Percentiles rank a stretch among this genome's conserved stretches.
Evolutionary conservation across 2,888 invertebrate species (phyloP).

Genomic region (Perizoma flavofasciatum): DNA sequence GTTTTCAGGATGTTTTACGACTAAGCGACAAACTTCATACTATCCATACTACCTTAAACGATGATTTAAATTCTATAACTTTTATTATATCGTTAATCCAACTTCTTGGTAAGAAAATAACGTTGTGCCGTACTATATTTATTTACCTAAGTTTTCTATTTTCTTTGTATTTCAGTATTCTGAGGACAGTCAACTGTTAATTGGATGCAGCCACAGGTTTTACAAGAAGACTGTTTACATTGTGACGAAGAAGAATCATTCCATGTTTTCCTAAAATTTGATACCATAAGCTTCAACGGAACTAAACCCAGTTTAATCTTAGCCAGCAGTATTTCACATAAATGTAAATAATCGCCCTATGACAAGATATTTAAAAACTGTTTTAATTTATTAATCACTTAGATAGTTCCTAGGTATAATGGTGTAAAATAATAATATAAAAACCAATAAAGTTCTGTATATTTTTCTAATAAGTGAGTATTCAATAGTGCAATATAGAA

Average conservation of each 20-base stretch:
- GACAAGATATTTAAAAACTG: slow-evolving; percentile 13
- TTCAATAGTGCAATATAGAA: slow-evolving; percentile 3
- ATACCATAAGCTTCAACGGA: slow-evolving; percentile 7
- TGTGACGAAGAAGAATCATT: slow-evolving; percentile 17
- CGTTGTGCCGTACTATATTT: no score
- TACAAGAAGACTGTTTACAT: slow-evolving; percentile 25
- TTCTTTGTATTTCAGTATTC: slow-evolving; percentile 61
- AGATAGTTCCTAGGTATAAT: slow-evolving; percentile 18
- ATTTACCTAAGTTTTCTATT: slow-evolving; percentile 17
- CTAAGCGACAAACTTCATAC: no score
- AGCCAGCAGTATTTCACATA: slow-evolving; percentile 1
- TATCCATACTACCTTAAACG: no score
- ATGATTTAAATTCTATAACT: no score
- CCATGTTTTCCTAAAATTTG: slow-evolving; percentile 5
- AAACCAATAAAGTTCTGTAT: slow-evolving; percentile 16
- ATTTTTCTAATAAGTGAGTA: slow-evolving; percentile 14
- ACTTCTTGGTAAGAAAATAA: no score
- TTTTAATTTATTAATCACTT: slow-evolving; percentile 23
- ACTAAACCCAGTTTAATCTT: slow-evolving; percentile 9
- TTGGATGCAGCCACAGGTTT: slow-evolving; percentile 15
- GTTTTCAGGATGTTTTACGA: no score
- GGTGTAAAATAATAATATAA: slow-evolving; percentile 11
- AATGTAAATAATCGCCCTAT: slow-evolving; percentile 20
- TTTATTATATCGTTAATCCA: no score
- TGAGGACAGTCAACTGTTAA: slow-evolving; percentile 73